Evolutionary conservation across 1,140 invertebrate genomes (phyloP).

Genomic region (Drosophila elegans): DNA sequence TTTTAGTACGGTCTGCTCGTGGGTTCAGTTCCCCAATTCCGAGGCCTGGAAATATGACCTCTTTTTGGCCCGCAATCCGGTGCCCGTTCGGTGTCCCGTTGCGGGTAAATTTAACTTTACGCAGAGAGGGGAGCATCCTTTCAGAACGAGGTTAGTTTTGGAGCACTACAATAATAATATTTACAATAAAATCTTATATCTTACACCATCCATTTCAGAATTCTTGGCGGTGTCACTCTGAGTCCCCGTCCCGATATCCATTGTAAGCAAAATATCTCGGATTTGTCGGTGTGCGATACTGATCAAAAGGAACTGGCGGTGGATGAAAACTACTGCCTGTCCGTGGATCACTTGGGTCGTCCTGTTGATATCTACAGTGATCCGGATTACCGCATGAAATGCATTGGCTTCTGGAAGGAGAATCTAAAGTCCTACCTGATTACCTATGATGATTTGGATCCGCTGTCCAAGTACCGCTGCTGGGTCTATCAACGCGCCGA

Average conservation of each 20-base stretch:
- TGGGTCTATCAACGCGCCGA: conserved; percentile 99
- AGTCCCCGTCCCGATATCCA: conserved; percentile 96
- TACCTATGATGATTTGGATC: conserved; percentile 98
- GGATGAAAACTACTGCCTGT: conserved; percentile 97
- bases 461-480: conserved; percentile 97
- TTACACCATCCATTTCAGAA: conserved; percentile 86
- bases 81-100: conserved; percentile 96
- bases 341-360: conserved; percentile 96
- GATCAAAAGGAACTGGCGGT: conserved; percentile 97
- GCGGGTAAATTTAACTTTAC: conserved; percentile 98
- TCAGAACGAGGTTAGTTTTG: conserved; percentile 89
- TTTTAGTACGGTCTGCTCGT: conserved; percentile 96
- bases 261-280: conserved; percentile 97
- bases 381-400: conserved; percentile 98
- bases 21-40: conserved; percentile 95
- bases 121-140: conserved; percentile 94
- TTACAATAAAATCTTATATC: background rate
- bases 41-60: conserved; percentile 95
- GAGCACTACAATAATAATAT: too few species aligned
- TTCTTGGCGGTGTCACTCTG: conserved; percentile 96
- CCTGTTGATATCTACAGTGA: conserved; percentile 97
- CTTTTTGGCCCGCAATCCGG: conserved; percentile 95
- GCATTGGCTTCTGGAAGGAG: conserved; percentile 99
- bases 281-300: conserved; percentile 96
- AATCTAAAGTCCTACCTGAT: conserved; percentile 98